A percentile compares a stretch with the other conserved stretches of the same genome.
phyloP scores from a whole-genome alignment of 2,797 vertebrate genomes.

The Rhinichthys osculus region DNA sequence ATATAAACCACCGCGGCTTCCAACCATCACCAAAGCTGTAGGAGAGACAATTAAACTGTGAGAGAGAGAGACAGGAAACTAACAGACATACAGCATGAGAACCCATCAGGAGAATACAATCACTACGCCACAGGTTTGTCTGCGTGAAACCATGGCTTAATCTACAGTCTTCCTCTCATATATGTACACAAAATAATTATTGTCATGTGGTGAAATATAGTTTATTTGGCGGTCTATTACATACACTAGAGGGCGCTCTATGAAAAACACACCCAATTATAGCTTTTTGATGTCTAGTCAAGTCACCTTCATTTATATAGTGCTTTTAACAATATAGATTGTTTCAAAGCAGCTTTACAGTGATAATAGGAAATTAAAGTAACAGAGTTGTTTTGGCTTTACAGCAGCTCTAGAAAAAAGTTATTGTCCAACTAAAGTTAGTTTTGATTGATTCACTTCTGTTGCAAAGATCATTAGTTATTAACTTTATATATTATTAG shows the following conservation, averaged over 20 bases:
- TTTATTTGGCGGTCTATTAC: not conserved
- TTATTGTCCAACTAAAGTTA: too few species aligned
- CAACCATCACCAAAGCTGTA: conserved; percentile 32
- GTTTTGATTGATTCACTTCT: too few species aligned
- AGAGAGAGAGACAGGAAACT: conserved; percentile 29
- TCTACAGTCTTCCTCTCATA: conserved; percentile 23
- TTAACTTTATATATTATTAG: too few species aligned
- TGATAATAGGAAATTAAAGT: too few species aligned
- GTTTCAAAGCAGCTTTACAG: too few species aligned
- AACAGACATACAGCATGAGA: conserved; percentile 34
- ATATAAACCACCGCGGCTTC: not conserved
- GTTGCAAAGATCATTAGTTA: too few species aligned
- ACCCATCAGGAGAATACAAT: conserved; percentile 43
- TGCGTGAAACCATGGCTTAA: conserved; percentile 11
- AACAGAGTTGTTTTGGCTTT: too few species aligned
- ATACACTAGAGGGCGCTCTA: not conserved
- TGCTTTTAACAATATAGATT: too few species aligned
- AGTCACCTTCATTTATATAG: too few species aligned
- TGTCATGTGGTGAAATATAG: not conserved
- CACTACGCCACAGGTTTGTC: conserved; percentile 31
- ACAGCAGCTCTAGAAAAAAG: too few species aligned
- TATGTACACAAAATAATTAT: conserved; percentile 24
- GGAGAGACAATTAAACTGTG: conserved; percentile 39
- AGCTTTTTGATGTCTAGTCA: not conserved
- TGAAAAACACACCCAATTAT: not conserved